Percentiles rank a stretch among this genome's conserved stretches.
phyloP scores from a whole-genome alignment of 2,797 vertebrate genomes.

The Gallirallus australis region DNA sequence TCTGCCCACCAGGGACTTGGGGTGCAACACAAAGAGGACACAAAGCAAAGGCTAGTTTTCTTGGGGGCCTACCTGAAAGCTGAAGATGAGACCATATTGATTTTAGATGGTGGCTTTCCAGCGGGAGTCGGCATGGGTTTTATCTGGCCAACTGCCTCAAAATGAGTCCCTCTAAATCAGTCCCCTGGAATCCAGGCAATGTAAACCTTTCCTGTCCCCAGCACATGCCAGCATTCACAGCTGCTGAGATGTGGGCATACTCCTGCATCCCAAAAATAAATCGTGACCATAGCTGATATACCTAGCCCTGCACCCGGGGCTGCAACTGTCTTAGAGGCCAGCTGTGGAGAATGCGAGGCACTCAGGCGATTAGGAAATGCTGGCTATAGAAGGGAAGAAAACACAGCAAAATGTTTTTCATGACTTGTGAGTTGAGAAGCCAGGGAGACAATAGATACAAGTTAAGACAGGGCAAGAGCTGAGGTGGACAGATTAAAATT shows the following conservation, averaged over 20 bases:
- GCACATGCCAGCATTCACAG: slow-evolving; percentile 61
- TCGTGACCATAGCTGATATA: not conserved
- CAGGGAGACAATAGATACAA: not conserved
- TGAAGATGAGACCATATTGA: not conserved
- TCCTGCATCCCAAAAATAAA: slow-evolving; percentile 69
- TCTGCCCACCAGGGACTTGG: not conserved
- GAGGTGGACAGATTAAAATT: not conserved
- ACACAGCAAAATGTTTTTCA: not conserved
- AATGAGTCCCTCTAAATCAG: slow-evolving; percentile 4
- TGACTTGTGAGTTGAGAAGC: not conserved
- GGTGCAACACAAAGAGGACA: not conserved
- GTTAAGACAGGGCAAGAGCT: not conserved
- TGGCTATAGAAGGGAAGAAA: slow-evolving; percentile 42
- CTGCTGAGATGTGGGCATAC: slow-evolving; percentile 61
- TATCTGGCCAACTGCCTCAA: not conserved
- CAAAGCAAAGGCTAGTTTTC: not conserved
- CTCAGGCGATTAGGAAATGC: slow-evolving; percentile 36
- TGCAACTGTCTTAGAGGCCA: slow-evolving; percentile 54
- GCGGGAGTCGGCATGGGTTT: not conserved
- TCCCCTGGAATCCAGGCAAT: slow-evolving; percentile 40
- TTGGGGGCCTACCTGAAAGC: not conserved
- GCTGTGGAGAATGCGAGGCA: slow-evolving; percentile 57
- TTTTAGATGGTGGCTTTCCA: not conserved
- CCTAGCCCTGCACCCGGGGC: slow-evolving; percentile 5
- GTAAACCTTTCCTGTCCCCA: slow-evolving; percentile 40